Evolutionary conservation across 2,888 invertebrate species (phyloP).

Genomic region (Acanthopleura granulata): DNA sequence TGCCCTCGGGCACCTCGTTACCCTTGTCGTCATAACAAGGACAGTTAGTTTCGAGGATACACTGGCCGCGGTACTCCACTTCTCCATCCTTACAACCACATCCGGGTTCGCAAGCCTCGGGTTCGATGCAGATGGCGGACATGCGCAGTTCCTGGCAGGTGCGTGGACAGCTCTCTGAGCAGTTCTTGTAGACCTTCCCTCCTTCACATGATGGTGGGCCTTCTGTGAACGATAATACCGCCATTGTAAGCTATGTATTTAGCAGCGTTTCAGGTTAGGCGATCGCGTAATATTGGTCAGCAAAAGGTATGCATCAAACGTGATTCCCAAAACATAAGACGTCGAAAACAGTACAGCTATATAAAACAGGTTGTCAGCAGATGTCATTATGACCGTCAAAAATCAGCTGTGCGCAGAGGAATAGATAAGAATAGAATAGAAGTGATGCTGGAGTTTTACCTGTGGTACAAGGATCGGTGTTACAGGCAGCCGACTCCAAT

Average conservation of each 20-base stretch:
- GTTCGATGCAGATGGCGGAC: conserved; percentile 14
- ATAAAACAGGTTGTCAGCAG: too few relatives aligned
- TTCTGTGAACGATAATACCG: background rate
- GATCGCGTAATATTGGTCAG: too few relatives aligned
- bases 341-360: too few relatives aligned
- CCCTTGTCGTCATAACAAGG: conserved; percentile 16
- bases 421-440: too few relatives aligned
- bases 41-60: conserved; percentile 18
- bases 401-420: too few relatives aligned
- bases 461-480: background rate
- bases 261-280: too few relatives aligned
- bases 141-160: conserved; percentile 21
- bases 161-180: conserved; percentile 15
- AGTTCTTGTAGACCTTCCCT: conserved; percentile 11
- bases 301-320: too few relatives aligned
- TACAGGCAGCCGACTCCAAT: background rate
- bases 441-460: background rate
- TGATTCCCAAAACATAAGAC: too few relatives aligned
- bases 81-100: conserved; percentile 23
- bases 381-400: too few relatives aligned
- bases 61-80: conserved; percentile 16
- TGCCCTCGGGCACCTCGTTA: conserved; percentile 12
- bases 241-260: too few relatives aligned
- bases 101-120: conserved; percentile 19
- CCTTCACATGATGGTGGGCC: conserved; percentile 17